Percentiles rank a stretch among this genome's conserved stretches.
Conservation (phyloP, 64 coral and sea anemone species). For the Acropora tenuis region DNA sequence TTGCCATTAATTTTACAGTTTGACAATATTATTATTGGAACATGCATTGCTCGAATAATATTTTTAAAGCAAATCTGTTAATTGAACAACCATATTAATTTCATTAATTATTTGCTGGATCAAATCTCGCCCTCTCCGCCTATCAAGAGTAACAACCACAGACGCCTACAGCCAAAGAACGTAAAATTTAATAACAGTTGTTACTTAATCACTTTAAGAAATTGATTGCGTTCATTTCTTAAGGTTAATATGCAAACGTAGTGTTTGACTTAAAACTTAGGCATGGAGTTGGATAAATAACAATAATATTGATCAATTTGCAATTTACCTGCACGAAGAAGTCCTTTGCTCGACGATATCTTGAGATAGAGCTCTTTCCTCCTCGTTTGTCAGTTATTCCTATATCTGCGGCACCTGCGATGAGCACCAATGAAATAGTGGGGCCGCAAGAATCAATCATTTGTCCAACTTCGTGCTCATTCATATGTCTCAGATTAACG, state of each 20-base stretch:
- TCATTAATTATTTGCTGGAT: neutral
- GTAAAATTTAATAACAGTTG: neutral
- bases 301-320: neutral
- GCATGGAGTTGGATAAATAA: conserved; percentile 39
- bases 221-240: neutral
- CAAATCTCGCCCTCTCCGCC: neutral
- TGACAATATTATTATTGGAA: no score
- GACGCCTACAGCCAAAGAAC: neutral
- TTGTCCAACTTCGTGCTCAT: conserved; percentile 79
- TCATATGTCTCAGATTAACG: conserved; percentile 81
- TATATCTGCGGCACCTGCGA: conserved; percentile 90
- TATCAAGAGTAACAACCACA: neutral
- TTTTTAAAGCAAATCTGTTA: neutral
- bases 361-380: conserved; percentile 63
- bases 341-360: conserved; percentile 82
- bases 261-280: conserved; percentile 30
- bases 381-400: conserved; percentile 63
- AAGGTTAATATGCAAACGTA: neutral
- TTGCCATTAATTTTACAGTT: no score
- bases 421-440: conserved; percentile 75
- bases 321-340: conserved; percentile 89
- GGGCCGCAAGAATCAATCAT: conserved; percentile 89
- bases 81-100: neutral
- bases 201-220: conserved; percentile 17
- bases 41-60: neutral